A percentile compares a stretch with the other conserved stretches of the same genome.
Evolutionary conservation across 2,797 vertebrate genomes (phyloP).

Genomic region (Lagodon rhomboides): DNA sequence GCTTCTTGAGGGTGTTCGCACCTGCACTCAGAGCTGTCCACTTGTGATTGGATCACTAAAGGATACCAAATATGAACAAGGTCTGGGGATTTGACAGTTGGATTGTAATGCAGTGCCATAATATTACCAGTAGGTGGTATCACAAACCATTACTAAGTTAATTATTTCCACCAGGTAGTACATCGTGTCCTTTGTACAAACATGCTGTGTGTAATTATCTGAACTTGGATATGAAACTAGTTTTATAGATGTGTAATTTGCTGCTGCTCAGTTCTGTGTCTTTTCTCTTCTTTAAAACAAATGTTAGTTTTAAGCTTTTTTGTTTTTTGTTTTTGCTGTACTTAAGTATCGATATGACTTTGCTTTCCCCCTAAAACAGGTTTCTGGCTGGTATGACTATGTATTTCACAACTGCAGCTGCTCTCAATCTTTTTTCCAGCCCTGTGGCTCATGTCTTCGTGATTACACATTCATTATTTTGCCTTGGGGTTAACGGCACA

Average conservation of each 20-base stretch:
- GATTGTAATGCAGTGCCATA: constrained; percentile 12
- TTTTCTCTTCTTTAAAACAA: constrained; percentile 17
- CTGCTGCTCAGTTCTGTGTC: not conserved
- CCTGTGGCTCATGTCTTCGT: constrained; percentile 44
- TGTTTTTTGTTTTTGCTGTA: constrained; percentile 8
- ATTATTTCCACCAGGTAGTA: not conserved
- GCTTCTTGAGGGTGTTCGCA: no score
- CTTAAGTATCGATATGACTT: constrained; percentile 21
- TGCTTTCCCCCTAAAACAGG: constrained; percentile 33
- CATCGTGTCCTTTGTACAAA: constrained; percentile 30
- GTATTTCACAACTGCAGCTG: constrained; percentile 51
- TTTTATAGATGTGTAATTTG: not conserved
- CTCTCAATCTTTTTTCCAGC: constrained; percentile 38
- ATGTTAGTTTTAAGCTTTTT: not conserved
- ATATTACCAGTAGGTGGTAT: constrained; percentile 50
- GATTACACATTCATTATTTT: constrained; percentile 50
- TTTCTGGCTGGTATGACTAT: constrained; percentile 23
- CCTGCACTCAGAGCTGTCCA: no score
- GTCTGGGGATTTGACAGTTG: not conserved
- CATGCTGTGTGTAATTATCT: not conserved
- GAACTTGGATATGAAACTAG: constrained; percentile 1
- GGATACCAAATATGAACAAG: no score
- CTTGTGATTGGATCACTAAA: no score
- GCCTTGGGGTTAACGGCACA: constrained; percentile 53
- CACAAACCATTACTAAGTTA: constrained; percentile 4